A percentile compares a stretch with the other conserved stretches of the same genome.
Conservation (phyloP, 2,113 vertebrate species). For the Onychorhynchus coronatus region DNA sequence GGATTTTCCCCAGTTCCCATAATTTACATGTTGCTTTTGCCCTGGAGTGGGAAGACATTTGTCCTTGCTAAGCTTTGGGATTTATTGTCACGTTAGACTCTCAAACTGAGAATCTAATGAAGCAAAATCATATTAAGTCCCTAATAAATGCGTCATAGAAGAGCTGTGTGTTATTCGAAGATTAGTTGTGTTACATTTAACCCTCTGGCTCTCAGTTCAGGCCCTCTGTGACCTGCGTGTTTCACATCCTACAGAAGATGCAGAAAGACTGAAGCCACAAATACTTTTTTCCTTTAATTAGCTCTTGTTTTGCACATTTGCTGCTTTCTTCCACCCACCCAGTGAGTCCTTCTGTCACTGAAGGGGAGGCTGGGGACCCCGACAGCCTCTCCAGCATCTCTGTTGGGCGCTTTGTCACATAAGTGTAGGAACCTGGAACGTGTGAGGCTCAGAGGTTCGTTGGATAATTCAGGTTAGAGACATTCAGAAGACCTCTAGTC, state of each 20-base stretch:
- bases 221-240: background rate
- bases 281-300: background rate
- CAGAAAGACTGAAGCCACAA: background rate
- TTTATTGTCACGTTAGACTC: background rate
- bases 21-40: background rate
- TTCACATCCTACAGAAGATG: background rate
- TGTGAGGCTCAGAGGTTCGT: rapidly evolving
- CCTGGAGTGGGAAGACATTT: background rate
- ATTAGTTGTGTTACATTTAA: background rate
- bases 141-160: background rate
- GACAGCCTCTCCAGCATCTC: background rate
- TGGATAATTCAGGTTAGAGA: background rate
- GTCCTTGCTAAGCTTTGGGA: background rate
- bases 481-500: background rate
- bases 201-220: background rate
- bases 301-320: background rate
- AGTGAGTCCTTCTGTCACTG: background rate
- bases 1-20: background rate
- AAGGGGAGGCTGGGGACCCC: background rate
- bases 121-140: background rate
- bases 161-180: background rate
- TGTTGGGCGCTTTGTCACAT: background rate
- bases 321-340: background rate
- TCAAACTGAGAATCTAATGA: background rate
- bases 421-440: background rate